Evolutionary conservation across 2,888 invertebrate species (phyloP), one percentile per base, ranked within the genome.

Genomic region (Catonia carolina): DNA sequence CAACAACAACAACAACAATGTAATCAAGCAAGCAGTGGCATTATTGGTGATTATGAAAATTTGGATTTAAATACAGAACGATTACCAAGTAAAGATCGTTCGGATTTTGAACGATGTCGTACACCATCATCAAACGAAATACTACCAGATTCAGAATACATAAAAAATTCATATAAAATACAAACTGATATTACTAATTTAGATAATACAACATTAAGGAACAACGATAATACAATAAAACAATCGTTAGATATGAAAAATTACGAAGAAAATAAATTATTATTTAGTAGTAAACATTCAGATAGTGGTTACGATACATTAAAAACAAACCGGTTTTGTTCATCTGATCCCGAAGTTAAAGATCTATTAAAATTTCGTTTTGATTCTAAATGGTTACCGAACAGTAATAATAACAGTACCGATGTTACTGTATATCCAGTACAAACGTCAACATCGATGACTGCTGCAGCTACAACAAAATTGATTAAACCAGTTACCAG

Each of bases 301-400:
- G 70, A 70, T 55, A 70, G 70, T 63, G 70, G 70, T 4, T 70
- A 71, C 53, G 70, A 70, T 56, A 70, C 70, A 5, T 61, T 71
- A 41, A 66, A 68, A 57, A 63, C 63, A 15, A 60, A 55, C 51
- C 45, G 37, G 6, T 33, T 60, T 47, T 36, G 51, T 8, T 53
- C 56, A 17, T 49, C 50, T 18, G 57, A 60, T 50, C 59, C 59
- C 15, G 59, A 61, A 47, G 56, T 60, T 8, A 50, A 45, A 10
- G 61, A 64, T 36, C 56, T 63, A 17, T 50, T 61, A 36, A 60
- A 58, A 22, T 58, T 63, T 17, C 59, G 55, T 12, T 60, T 57
- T 20, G 60, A 60, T 47, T 54, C 37, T 18, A 52, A 23, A 20
- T 36, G 36, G 45, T 55, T 20, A 6, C 58, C 18, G 18, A 57